These are phyloP conservation scores for Oxyura jamaicensis DNA, from an alignment of 2,113 vertebrate genomes.

Conservation along the genomic window DNA sequence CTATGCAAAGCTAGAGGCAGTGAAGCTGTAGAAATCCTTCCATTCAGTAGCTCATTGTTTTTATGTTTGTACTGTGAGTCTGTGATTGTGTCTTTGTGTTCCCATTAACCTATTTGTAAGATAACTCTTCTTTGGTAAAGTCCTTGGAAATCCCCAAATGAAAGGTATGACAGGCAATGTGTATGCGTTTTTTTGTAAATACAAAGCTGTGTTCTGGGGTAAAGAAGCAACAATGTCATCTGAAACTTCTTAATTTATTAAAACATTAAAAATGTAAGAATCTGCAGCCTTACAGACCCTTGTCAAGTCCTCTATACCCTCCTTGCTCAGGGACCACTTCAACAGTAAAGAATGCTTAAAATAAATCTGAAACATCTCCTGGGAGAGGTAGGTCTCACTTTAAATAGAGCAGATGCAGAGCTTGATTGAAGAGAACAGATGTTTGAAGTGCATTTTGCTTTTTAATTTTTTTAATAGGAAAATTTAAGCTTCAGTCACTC, in stretches of 20 bases:
- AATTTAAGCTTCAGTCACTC: slow-evolving; percentile 28
- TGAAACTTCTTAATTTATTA: background rate
- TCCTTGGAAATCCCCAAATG: background rate
- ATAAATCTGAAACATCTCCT: background rate
- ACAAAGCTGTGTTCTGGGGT: background rate
- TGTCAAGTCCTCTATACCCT: background rate
- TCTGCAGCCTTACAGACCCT: background rate
- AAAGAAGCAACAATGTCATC: background rate
- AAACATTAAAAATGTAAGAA: background rate
- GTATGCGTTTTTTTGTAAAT: background rate
- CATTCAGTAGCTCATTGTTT: background rate
- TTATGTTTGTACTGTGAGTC: background rate
- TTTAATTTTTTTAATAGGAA: slow-evolving; percentile 6
- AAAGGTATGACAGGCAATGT: background rate
- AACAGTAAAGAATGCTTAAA: background rate
- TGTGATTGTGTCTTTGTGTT: background rate
- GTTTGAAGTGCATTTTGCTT: slow-evolving; percentile 6
- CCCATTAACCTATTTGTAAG: background rate
- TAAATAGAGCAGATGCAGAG: slow-evolving; percentile 28
- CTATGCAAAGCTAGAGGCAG: background rate
- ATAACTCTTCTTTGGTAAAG: background rate
- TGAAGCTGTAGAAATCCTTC: background rate
- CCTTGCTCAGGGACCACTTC: background rate
- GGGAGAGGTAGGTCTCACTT: background rate
- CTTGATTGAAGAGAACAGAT: slow-evolving; percentile 46